These are phyloP conservation scores for Halichondria panicea DNA, from an alignment of 37 sponge, comb jelly and placozoan species.

Conservation along the genomic window DNA sequence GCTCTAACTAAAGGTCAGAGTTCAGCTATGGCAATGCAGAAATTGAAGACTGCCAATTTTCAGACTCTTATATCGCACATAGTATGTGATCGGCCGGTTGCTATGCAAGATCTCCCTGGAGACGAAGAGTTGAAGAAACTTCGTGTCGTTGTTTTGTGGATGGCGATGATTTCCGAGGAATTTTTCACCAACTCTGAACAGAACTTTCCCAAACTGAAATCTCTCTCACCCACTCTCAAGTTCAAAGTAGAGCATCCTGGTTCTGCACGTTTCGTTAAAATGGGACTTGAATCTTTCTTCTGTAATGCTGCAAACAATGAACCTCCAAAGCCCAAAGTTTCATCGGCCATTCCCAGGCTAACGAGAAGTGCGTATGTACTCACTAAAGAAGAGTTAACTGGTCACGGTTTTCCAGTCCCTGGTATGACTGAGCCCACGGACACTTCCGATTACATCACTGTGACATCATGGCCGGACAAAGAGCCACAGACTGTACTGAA, in stretches of 20 bases:
- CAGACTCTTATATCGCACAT: slow-evolving; percentile 2
- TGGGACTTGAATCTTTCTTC: slow-evolving; percentile 63
- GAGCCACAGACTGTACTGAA: neutral
- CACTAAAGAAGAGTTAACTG: slow-evolving; percentile 17
- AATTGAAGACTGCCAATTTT: neutral
- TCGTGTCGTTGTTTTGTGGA: slow-evolving; percentile 56
- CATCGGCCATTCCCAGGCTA: no score
- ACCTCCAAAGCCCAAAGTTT: no score
- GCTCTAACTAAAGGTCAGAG: no score
- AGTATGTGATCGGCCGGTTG: neutral
- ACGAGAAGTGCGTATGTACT: slow-evolving; percentile 31
- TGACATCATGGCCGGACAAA: slow-evolving; percentile 23
- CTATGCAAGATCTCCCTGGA: neutral
- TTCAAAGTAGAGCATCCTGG: slow-evolving; percentile 64
- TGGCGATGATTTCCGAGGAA: slow-evolving; percentile 52
- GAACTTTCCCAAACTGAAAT: slow-evolving; percentile 24
- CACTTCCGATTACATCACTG: neutral
- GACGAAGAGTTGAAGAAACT: slow-evolving; percentile 1
- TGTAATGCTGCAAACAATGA: neutral
- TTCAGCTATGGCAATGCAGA: neutral
- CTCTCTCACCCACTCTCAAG: neutral
- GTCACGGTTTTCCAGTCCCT: slow-evolving; percentile 39
- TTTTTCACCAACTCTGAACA: slow-evolving; percentile 1
- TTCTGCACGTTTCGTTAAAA: slow-evolving; percentile 19
- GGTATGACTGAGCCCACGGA: neutral